phyloP scores from a whole-genome alignment of 92 coral and sea anemone genomes.

The Pocillopora grandis region DNA sequence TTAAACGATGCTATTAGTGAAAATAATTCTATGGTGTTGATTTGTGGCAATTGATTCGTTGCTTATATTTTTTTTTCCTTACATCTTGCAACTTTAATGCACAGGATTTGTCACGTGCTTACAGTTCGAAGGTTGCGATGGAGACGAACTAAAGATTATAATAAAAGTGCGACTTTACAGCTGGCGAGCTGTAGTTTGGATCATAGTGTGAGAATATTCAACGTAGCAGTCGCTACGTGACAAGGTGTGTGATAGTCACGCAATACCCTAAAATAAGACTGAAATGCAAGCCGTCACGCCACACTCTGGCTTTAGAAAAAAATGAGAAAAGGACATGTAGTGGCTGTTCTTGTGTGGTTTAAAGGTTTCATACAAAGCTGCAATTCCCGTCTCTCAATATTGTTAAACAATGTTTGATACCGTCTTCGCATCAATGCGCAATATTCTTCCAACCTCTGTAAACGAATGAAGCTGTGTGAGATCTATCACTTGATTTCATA shows the following conservation, averaged over 20 bases:
- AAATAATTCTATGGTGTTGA: neutral
- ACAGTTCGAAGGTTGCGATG: conserved; percentile 86
- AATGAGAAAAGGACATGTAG: no score
- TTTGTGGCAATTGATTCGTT: neutral
- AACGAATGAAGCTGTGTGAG: no score
- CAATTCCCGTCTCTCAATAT: no score
- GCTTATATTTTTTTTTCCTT: conserved; percentile 28
- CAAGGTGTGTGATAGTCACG: conserved; percentile 13
- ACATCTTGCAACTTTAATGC: conserved; percentile 21
- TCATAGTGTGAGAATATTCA: conserved; percentile 78
- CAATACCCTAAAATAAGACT: no score
- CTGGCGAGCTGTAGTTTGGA: conserved; percentile 85
- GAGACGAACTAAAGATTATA: conserved; percentile 55
- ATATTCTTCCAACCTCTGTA: no score
- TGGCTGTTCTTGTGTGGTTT: no score
- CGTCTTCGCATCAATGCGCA: no score
- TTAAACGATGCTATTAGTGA: neutral
- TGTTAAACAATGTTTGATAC: no score
- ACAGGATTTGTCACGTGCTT: conserved; percentile 79
- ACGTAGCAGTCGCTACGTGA: conserved; percentile 31
- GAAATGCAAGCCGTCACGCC: no score
- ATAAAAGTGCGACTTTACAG: conserved; percentile 35
- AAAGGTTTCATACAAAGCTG: no score
- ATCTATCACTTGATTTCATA: no score
- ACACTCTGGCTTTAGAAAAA: no score